Evolutionary conservation across 1,140 invertebrate genomes (phyloP).

Genomic region (Ectropis grisescens): DNA sequence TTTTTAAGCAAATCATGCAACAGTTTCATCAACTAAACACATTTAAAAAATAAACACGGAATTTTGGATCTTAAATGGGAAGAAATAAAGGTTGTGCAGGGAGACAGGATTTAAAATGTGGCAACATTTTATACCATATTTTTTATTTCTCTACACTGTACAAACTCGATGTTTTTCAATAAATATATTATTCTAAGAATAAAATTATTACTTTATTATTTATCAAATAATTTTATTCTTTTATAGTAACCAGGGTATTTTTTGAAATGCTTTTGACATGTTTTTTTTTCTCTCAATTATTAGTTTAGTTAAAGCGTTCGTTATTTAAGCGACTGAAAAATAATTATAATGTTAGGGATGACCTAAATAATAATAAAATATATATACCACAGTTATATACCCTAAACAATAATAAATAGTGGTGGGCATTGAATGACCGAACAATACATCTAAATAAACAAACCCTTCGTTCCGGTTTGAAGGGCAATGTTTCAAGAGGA

Average conservation of each 20-base stretch:
- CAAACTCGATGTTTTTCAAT: slow-evolving; percentile 49
- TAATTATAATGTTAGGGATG: too few species aligned
- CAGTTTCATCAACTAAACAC: neutral
- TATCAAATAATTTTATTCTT: slow-evolving; percentile 23
- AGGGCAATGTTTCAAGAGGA: too few species aligned
- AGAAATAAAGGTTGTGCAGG: slow-evolving; percentile 24
- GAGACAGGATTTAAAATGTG: slow-evolving; percentile 21
- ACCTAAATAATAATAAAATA: too few species aligned
- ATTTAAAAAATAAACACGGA: too few species aligned
- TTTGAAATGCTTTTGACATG: slow-evolving; percentile 48
- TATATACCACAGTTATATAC: too few species aligned
- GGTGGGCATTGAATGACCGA: too few species aligned
- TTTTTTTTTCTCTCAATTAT: too few species aligned
- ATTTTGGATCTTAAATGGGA: slow-evolving; percentile 5
- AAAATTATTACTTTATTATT: slow-evolving; percentile 16
- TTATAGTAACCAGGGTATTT: slow-evolving; percentile 30
- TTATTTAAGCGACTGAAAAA: too few species aligned
- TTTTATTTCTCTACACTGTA: slow-evolving; percentile 51
- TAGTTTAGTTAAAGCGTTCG: too few species aligned
- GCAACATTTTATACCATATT: slow-evolving; percentile 52
- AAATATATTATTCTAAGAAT: slow-evolving; percentile 17
- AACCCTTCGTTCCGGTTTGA: too few species aligned
- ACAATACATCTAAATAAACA: too few species aligned
- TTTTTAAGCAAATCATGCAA: neutral
- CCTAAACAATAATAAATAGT: too few species aligned